Base-by-base conservation (phyloP, 2,888 invertebrate species). In the Dasypolia templi region DNA sequence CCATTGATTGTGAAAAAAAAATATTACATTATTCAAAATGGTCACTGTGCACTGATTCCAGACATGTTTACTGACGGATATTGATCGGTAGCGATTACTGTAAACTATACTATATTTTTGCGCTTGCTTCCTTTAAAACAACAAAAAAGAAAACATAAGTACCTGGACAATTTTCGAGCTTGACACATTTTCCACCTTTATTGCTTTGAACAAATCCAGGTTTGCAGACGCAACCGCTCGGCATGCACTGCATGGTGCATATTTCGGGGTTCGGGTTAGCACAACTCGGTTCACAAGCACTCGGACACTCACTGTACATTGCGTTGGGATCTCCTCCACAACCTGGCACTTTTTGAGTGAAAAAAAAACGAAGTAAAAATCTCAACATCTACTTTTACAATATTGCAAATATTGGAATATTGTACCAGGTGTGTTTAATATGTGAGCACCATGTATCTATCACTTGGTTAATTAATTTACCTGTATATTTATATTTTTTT, bases 291-390 rank as follows among this genome's bases (percentile, higher is more conserved):
- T 55, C 29, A 74, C 74, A 74, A 32, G 76, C 65, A 46, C 46
- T 55, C 1, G 74, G 76, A 5, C 74, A 74, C 1, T 39, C 12
- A 0, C 11, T 63, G n/a, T 55, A 62, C 6, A 44, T 9, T 44
- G 53, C 75, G 44, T 73, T 75, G 29, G 70, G 29, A 76, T 74
- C 53, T 46, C 76, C 73, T 29, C 64, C 39, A 39, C 73, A 74
- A 17, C 29, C 32, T 26, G 39, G 66, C 44, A 1, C 81, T 73
- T 35, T 75, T 58, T 58, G 6, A 19, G 42, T 35, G 22, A 58
- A 62, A 56, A 26, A 64, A 19, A 44, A 3, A 12, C 19, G 12
- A 42, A 44, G 12, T 22, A 22, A 44, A 62, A 44, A 2, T 29
- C 14, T 53, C 26, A 44, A n/a, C n/a, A n/a, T n/a, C n/a, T n/a